Conservation (phyloP, 64 coral and sea anemone species). For the Cladopsammia gracilis region DNA sequence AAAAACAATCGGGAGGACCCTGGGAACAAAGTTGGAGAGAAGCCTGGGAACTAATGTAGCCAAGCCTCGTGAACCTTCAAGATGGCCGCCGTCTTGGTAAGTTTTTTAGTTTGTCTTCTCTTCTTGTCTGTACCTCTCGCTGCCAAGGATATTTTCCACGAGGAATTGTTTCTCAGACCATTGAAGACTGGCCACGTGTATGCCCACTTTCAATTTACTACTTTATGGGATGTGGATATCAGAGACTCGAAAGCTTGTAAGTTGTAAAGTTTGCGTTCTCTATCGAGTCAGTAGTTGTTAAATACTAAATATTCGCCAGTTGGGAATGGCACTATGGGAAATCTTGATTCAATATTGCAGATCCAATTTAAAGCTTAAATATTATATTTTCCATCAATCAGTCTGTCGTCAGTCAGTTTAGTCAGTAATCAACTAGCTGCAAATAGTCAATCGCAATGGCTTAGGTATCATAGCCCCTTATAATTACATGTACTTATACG, state of each 20-base stretch:
- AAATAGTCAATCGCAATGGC: too few species aligned
- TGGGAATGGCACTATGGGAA: too few species aligned
- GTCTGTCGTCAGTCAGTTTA: too few species aligned
- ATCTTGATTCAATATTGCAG: too few species aligned
- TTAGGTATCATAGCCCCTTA: too few species aligned
- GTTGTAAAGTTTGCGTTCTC: background rate
- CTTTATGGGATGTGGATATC: constrained; percentile 85
- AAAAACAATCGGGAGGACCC: background rate
- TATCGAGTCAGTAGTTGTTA: too few species aligned
- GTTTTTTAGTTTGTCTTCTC: background rate
- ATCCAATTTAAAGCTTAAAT: too few species aligned
- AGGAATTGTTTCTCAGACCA: constrained; percentile 83
- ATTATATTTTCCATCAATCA: too few species aligned
- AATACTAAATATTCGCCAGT: too few species aligned
- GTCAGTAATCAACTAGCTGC: too few species aligned
- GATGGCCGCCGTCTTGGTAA: constrained; percentile 9
- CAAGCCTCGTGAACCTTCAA: constrained; percentile 37
- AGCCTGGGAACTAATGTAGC: constrained; percentile 1
- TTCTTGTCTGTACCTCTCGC: constrained; percentile 37
- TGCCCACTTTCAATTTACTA: constrained; percentile 91
- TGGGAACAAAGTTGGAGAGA: background rate
- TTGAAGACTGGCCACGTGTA: constrained; percentile 88
- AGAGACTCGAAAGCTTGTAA: constrained; percentile 65
- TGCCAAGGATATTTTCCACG: constrained; percentile 79
- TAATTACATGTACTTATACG: too few species aligned